These are phyloP conservation scores for Dicyrtomina minuta DNA, from an alignment of 2,888 invertebrate species.

Conservation along the genomic window DNA sequence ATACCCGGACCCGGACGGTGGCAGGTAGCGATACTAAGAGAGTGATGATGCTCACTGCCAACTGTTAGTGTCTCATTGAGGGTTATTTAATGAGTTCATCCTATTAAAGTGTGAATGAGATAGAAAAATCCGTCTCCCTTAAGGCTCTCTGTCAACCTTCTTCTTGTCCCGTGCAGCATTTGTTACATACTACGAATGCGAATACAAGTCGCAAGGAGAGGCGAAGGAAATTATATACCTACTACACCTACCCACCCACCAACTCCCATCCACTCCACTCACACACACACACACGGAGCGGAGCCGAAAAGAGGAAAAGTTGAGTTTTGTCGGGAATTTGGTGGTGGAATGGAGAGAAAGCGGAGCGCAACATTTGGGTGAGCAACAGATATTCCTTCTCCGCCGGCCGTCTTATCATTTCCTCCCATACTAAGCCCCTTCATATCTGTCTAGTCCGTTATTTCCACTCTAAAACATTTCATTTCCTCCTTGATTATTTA, in stretches of 20 bases:
- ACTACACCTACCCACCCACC: neutral
- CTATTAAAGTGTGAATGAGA: slow-evolving; percentile 15
- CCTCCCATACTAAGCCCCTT: neutral
- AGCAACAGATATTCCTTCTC: too few species aligned
- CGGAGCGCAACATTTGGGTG: too few species aligned
- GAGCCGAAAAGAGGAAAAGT: too few species aligned
- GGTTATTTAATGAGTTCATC: slow-evolving; percentile 9
- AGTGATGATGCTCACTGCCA: neutral
- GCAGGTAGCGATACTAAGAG: neutral
- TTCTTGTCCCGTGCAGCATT: neutral
- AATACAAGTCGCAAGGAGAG: neutral
- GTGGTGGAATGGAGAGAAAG: too few species aligned
- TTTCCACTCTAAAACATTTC: neutral
- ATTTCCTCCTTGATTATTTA: neutral
- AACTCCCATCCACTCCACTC: neutral
- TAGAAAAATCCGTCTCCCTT: neutral
- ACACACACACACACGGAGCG: too few species aligned
- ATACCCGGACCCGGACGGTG: neutral
- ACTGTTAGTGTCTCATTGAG: slow-evolving; percentile 11
- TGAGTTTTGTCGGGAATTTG: too few species aligned
- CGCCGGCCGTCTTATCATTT: neutral
- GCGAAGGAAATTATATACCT: neutral
- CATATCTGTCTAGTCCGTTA: neutral
- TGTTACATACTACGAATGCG: neutral
- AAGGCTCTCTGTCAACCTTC: neutral